Conservation (phyloP, 2,797 vertebrate species). For the Rhinatrema bivittatum region DNA sequence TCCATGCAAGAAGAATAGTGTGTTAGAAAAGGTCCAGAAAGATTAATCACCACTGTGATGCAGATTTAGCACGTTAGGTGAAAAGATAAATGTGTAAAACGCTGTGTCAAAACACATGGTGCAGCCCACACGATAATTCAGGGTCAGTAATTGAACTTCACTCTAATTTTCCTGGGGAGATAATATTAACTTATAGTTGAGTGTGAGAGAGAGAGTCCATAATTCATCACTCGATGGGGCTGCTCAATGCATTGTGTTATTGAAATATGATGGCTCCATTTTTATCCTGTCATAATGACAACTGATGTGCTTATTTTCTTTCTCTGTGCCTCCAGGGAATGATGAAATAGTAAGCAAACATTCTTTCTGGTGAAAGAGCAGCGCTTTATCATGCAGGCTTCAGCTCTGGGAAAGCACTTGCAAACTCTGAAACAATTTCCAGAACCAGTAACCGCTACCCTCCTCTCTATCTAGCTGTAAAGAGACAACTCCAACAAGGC, state of each 20-base stretch:
- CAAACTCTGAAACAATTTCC: conserved; percentile 25
- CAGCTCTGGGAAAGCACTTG: conserved; percentile 26
- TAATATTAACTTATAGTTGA: conserved; percentile 94
- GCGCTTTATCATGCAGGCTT: conserved; percentile 80
- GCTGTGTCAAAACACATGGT: conserved; percentile 73
- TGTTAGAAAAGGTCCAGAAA: conserved; percentile 57
- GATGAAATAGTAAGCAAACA: conserved; percentile 97
- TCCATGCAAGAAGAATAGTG: conserved; percentile 78
- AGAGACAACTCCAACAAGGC: conserved; percentile 6
- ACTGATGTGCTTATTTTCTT: conserved; percentile 98
- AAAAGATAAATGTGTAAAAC: conserved; percentile 92
- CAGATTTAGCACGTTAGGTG: conserved; percentile 82
- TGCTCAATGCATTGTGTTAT: conserved; percentile 84
- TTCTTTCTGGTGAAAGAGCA: conserved; percentile 81
- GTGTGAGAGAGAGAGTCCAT: conserved; percentile 77
- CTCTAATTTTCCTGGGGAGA: conserved; percentile 98
- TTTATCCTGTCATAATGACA: conserved; percentile 98
- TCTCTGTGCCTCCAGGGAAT: conserved; percentile 80
- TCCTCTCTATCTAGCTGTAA: neutral
- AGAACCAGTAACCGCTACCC: conserved; percentile 1
- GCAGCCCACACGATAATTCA: conserved; percentile 73
- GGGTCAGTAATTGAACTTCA: conserved; percentile 96
- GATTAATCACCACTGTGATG: conserved; percentile 90
- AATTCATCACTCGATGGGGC: conserved; percentile 83
- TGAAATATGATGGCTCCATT: conserved; percentile 99